Evolutionary conservation across 2,797 vertebrate species (phyloP).

Genomic region (Notolabrus celidotus): DNA sequence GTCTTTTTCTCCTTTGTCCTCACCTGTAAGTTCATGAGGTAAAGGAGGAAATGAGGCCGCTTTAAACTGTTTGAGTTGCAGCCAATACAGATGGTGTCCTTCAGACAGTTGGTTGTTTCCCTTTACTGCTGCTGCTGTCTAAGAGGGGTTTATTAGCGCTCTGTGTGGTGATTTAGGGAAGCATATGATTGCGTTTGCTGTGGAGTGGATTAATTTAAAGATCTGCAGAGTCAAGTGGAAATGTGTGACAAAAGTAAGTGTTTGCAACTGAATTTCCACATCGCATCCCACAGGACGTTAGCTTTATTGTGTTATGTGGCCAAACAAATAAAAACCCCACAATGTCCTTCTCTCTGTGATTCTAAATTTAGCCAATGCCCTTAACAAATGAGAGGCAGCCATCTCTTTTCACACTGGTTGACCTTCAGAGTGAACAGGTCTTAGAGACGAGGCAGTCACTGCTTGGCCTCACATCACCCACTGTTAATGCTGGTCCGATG

Average conservation of each 20-base stretch:
- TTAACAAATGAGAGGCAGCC: conserved; percentile 6
- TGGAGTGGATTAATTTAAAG: conserved; percentile 43
- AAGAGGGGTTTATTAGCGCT: conserved; percentile 9
- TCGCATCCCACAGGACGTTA: not conserved
- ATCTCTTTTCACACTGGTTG: conserved; percentile 34
- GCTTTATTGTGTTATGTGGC: conserved; percentile 19
- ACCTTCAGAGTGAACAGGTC: conserved; percentile 16
- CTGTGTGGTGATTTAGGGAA: conserved; percentile 32
- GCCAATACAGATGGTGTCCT: conserved; percentile 27
- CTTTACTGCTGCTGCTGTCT: conserved; percentile 30
- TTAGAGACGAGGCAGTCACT: conserved; percentile 11
- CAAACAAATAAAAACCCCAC: conserved; percentile 8
- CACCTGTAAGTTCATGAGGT: conserved; percentile 8
- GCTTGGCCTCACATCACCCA: conserved; percentile 16
- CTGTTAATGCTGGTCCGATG: conserved; percentile 21
- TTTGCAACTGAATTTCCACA: not conserved
- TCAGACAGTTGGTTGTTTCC: conserved; percentile 13
- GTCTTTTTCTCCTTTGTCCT: conserved; percentile 22
- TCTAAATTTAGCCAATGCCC: not conserved
- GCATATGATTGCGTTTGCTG: conserved; percentile 36
- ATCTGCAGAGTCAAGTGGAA: conserved; percentile 56
- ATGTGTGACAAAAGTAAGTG: conserved; percentile 29
- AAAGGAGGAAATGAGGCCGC: conserved; percentile 42
- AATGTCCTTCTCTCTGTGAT: not conserved
- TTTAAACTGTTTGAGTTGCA: conserved; percentile 54